A percentile compares a stretch with the other conserved stretches of the same genome.
These are phyloP conservation scores for Tethya wilhelma DNA, from an alignment of 37 sponge, comb jelly and placozoan species.

Conservation along the genomic window DNA sequence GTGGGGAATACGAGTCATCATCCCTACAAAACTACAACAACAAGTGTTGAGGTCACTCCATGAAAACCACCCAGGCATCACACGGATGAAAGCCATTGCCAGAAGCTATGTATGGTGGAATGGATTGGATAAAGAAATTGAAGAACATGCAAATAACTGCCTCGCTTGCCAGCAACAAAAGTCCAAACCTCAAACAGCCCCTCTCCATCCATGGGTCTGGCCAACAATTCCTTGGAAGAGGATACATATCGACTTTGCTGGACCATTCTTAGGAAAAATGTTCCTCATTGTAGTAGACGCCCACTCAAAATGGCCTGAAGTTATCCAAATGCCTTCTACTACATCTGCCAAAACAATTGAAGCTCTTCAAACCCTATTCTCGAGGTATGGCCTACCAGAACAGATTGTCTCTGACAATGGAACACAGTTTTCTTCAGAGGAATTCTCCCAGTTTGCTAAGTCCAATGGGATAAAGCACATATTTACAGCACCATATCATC, in stretches of 20 bases:
- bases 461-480: conserved; percentile 35
- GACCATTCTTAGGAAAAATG: conserved; percentile 32
- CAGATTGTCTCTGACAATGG: conserved; percentile 54
- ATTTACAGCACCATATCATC: background rate
- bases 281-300: conserved; percentile 34
- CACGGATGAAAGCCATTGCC: conserved; percentile 49
- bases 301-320: conserved; percentile 59
- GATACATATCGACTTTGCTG: conserved; percentile 47
- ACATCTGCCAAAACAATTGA: conserved; percentile 25
- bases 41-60: conserved; percentile 26
- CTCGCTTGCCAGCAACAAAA: background rate
- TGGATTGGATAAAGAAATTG: conserved; percentile 34
- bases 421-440: conserved; percentile 41
- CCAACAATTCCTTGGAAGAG: conserved; percentile 23
- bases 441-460: conserved; percentile 19
- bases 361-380: conserved; percentile 34
- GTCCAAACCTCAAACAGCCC: background rate
- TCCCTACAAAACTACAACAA: conserved; percentile 3
- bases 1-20: conserved; percentile 52
- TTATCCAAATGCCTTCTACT: conserved; percentile 13
- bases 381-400: conserved; percentile 37
- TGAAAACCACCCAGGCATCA: conserved; percentile 32
- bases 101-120: conserved; percentile 56
- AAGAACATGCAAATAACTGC: conserved; percentile 8
- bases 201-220: conserved; percentile 24